Evolutionary conservation across 2,113 vertebrate genomes (phyloP).

Genomic region (Vombatus ursinus): DNA sequence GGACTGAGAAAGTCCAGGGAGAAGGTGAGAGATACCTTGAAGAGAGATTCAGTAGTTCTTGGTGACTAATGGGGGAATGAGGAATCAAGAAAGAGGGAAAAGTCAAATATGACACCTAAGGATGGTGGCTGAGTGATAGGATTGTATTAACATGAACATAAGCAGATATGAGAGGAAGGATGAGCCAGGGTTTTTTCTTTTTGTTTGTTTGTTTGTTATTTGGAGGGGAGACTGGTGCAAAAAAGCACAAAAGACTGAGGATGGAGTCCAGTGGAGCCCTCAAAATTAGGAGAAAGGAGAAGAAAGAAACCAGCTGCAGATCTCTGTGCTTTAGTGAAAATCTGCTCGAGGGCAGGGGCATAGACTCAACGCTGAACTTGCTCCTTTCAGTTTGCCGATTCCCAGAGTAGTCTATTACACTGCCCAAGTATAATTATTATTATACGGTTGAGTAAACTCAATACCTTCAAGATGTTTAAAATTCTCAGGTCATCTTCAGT

Average conservation of each 20-base stretch:
- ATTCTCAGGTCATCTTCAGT: slow-evolving; percentile 30
- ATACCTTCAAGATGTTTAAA: slow-evolving; percentile 21
- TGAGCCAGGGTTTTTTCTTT: background rate
- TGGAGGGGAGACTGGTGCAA: background rate
- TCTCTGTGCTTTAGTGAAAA: background rate
- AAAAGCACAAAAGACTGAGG: background rate
- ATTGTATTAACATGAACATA: slow-evolving; percentile 24
- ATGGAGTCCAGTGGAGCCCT: background rate
- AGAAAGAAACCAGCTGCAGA: background rate
- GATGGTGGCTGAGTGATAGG: background rate
- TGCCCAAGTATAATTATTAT: slow-evolving; percentile 40
- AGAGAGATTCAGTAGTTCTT: background rate
- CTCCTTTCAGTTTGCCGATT: slow-evolving; percentile 23
- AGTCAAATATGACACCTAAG: background rate
- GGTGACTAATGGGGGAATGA: background rate
- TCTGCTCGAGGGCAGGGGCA: slow-evolving; percentile 9
- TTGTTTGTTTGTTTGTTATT: background rate
- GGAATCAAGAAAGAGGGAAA: background rate
- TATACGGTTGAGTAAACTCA: slow-evolving; percentile 27
- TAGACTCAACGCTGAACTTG: background rate
- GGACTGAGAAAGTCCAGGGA: background rate
- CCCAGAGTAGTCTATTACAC: background rate
- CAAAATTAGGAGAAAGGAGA: background rate
- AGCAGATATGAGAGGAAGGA: background rate
- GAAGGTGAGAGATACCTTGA: background rate